Evolutionary conservation across 2,797 vertebrate species (phyloP).

Genomic region (Salmo trutta): DNA sequence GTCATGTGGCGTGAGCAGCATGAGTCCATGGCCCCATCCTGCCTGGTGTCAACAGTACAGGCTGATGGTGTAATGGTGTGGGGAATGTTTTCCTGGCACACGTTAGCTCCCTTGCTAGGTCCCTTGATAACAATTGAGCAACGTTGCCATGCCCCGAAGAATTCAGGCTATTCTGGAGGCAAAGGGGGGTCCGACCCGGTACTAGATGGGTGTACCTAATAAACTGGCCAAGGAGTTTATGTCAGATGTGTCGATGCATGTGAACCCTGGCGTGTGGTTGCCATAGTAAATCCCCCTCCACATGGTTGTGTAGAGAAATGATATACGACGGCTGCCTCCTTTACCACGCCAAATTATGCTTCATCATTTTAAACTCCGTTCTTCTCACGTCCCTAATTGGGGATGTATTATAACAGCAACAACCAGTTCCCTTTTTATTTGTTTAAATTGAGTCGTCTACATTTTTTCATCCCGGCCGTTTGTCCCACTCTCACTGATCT

Average conservation of each 20-base stretch:
- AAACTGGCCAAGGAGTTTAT: not conserved
- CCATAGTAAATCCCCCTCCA: conserved; percentile 30
- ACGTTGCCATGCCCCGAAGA: too few relatives aligned
- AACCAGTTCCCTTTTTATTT: conserved; percentile 38
- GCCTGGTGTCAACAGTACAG: too few relatives aligned
- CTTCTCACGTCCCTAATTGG: conserved; percentile 24
- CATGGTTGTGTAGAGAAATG: conserved; percentile 5
- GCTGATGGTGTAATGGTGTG: too few relatives aligned
- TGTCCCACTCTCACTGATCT: not conserved
- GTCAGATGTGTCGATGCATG: conserved; percentile 37
- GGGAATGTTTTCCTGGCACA: too few relatives aligned
- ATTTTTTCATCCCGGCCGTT: conserved; percentile 14
- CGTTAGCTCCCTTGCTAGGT: too few relatives aligned
- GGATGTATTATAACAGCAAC: conserved; percentile 34
- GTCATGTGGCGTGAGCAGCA: too few relatives aligned
- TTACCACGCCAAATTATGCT: conserved; percentile 21
- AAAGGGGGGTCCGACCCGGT: too few relatives aligned
- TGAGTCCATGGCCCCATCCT: too few relatives aligned
- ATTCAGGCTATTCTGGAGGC: too few relatives aligned
- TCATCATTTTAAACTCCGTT: conserved; percentile 32
- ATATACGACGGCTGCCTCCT: conserved; percentile 14
- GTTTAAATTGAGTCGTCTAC: not conserved
- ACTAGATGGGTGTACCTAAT: too few relatives aligned
- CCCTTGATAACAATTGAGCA: too few relatives aligned
- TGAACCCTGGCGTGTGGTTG: conserved; percentile 28